phyloP scores from a whole-genome alignment of 2,888 invertebrate genomes.

The Acrocyrtus sp. region DNA sequence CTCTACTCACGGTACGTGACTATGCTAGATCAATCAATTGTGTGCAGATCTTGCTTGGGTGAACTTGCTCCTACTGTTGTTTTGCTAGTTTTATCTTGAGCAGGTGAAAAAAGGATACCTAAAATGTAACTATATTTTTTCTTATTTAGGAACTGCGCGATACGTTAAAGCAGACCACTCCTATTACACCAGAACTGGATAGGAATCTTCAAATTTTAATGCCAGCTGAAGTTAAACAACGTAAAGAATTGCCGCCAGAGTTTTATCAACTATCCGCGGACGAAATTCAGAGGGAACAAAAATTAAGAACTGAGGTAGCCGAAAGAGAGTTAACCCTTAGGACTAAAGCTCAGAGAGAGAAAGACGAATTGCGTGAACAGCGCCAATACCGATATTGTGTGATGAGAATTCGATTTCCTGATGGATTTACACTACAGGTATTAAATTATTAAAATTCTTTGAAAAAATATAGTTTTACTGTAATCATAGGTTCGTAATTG shows the following conservation, averaged over 20 bases:
- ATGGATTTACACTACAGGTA: constrained; percentile 84
- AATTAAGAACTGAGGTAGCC: constrained; percentile 78
- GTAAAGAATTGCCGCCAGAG: constrained; percentile 79
- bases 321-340: constrained; percentile 85
- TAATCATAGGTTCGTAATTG: background rate
- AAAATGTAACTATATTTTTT: too few relatives aligned
- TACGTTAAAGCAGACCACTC: constrained; percentile 81
- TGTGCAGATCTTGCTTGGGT: too few relatives aligned
- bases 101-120: too few relatives aligned
- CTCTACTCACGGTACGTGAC: constrained; percentile 47
- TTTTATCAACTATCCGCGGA: constrained; percentile 86
- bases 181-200: constrained; percentile 85
- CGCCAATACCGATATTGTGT: constrained; percentile 78
- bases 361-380: constrained; percentile 83
- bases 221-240: constrained; percentile 77
- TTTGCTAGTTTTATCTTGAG: background rate
- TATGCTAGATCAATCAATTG: constrained; percentile 4
- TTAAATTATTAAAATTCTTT: constrained; percentile 4
- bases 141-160: constrained; percentile 74
- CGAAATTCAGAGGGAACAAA: constrained; percentile 86
- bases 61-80: background rate
- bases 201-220: constrained; percentile 85
- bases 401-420: constrained; percentile 88
- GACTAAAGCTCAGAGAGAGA: constrained; percentile 95
- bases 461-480: too few relatives aligned